These are phyloP conservation scores for Sycobia sp. DNA, from an alignment of 1,140 invertebrate genomes.

Conservation along the genomic window DNA sequence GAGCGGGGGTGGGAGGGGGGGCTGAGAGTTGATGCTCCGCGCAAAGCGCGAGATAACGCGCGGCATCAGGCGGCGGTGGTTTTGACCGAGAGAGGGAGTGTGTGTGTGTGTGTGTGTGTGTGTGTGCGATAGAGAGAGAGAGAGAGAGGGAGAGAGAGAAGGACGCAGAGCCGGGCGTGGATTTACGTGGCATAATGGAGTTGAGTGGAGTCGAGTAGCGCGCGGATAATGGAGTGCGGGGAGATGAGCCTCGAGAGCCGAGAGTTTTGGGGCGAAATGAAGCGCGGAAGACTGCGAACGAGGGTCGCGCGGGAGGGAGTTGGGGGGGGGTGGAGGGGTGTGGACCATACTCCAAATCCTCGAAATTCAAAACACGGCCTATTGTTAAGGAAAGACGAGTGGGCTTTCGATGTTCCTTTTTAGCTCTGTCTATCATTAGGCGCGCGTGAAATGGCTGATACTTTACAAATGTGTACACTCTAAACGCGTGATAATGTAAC, in stretches of 20 bases:
- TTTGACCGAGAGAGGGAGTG: constrained; percentile 25
- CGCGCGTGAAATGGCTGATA: too few species aligned
- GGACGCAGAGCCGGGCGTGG: constrained; percentile 44
- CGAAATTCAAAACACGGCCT: too few species aligned
- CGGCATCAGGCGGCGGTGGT: constrained; percentile 37
- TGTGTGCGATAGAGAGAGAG: too few species aligned
- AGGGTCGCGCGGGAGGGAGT: background rate
- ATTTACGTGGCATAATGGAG: constrained; percentile 57
- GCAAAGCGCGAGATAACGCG: constrained; percentile 30
- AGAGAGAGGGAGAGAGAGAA: constrained; percentile 23
- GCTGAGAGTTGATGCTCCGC: background rate
- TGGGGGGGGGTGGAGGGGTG: background rate
- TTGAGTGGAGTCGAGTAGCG: constrained; percentile 55
- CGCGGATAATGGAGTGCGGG: constrained; percentile 58
- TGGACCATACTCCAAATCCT: too few species aligned
- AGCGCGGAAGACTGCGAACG: constrained; percentile 10
- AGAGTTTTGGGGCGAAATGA: constrained; percentile 7
- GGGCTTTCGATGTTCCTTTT: too few species aligned
- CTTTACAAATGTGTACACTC: too few species aligned
- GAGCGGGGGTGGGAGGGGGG: constrained; percentile 26
- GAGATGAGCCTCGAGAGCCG: constrained; percentile 46
- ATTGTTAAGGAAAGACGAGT: too few species aligned
- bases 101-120: background rate
- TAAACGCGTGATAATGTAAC: too few species aligned
- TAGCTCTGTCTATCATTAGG: too few species aligned